A percentile compares a stretch with the other conserved stretches of the same genome.
These are phyloP conservation scores for Pelosia muscerda DNA, from an alignment of 2,888 invertebrate species.

Conservation along the genomic window DNA sequence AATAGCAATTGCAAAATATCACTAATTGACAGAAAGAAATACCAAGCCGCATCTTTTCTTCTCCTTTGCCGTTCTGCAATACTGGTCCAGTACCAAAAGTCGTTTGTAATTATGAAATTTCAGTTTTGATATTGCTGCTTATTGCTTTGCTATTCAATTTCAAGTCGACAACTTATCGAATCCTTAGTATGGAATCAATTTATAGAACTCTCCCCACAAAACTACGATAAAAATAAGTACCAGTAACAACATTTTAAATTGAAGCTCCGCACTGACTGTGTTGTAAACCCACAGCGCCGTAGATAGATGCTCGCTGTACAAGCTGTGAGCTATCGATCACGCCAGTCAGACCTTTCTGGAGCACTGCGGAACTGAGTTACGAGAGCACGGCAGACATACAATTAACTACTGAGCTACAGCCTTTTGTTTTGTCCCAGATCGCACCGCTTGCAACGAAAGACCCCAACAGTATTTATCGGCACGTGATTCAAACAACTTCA, in stretches of 20 bases:
- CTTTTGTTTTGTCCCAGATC: not conserved
- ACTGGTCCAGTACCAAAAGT: too few species aligned
- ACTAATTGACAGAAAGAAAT: too few species aligned
- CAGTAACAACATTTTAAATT: not conserved
- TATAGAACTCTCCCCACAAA: not conserved
- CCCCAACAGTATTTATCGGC: not conserved
- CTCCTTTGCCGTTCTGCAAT: too few species aligned
- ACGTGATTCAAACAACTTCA: not conserved
- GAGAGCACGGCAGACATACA: not conserved
- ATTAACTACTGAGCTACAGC: not conserved
- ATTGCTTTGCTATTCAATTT: not conserved
- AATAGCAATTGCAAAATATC: too few species aligned
- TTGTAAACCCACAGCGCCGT: not conserved
- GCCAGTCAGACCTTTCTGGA: not conserved
- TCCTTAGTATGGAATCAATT: not conserved
- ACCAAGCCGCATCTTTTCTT: too few species aligned
- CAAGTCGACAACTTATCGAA: not conserved
- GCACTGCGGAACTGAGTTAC: slow-evolving; percentile 1
- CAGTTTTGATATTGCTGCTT: not conserved
- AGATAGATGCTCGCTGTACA: not conserved
- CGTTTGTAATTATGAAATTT: not conserved
- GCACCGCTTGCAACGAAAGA: not conserved
- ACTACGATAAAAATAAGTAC: not conserved
- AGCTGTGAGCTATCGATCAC: slow-evolving; percentile 4
- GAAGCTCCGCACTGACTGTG: not conserved